These are phyloP conservation scores for Marisa cornuarietis DNA, from an alignment of 1,140 invertebrate species.

Conservation along the genomic window DNA sequence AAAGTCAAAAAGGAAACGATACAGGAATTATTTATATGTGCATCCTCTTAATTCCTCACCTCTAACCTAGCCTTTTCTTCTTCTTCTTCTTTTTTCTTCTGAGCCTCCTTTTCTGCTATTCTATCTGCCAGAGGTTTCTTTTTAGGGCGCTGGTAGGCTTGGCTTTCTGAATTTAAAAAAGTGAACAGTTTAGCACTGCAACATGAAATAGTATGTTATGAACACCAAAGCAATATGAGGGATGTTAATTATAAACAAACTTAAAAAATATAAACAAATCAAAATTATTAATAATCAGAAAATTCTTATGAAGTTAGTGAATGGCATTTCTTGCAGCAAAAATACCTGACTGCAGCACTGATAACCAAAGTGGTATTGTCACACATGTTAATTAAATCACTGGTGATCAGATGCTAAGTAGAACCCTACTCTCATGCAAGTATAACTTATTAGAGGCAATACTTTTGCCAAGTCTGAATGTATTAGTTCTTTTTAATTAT, in stretches of 20 bases:
- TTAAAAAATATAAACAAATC: not conserved
- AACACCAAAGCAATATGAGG: not conserved
- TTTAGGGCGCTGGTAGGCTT: constrained; percentile 50
- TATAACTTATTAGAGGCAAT: not conserved
- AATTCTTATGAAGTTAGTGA: no score
- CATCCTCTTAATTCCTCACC: no score
- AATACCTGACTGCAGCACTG: no score
- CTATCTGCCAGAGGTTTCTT: constrained; percentile 51
- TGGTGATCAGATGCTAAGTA: no score
- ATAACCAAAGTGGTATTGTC: no score
- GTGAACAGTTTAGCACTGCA: constrained; percentile 4
- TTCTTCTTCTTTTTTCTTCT: constrained; percentile 30
- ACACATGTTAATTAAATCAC: no score
- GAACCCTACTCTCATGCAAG: not conserved
- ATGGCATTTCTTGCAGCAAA: no score
- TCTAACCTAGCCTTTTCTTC: not conserved
- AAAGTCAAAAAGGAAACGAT: no score
- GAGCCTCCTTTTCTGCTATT: constrained; percentile 48
- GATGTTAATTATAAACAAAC: not conserved
- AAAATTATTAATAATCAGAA: no score
- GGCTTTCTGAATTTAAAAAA: not conserved
- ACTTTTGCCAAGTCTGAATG: not conserved
- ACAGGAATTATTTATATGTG: no score
- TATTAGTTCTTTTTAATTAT: not conserved
- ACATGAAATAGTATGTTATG: constrained; percentile 5